Base-by-base conservation (phyloP, 2,113 vertebrate species). In the Pleuronectes platessa region DNA sequence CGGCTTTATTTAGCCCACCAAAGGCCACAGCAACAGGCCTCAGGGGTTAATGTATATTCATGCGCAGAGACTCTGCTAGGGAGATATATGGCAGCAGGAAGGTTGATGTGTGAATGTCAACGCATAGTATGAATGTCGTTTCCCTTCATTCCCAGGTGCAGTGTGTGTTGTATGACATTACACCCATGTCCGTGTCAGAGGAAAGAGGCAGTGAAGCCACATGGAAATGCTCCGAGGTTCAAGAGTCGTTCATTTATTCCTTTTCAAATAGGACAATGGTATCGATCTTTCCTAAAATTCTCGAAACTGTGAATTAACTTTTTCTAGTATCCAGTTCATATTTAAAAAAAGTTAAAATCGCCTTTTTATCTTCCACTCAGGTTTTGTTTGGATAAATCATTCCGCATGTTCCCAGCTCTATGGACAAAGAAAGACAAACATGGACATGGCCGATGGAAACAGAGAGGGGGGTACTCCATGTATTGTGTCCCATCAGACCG, bases 1-100 rank as follows among this genome's bases (percentile, higher is more conserved):
- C 81, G 68, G 77, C 90, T 91, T 92, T 89, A 91, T 92, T 90
- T 92, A 92, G 90, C 70, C 17, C 31, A 2, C 77, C 69, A 86
- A 77, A 83, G 83, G 78, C 86, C 75, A 83, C 59, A 2, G 76
- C 77, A 76, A 63, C 61, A 73, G 76, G 68, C 84, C 82, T 83
- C 55, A 2, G 71, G 74, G 82, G 88, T 89, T 86, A 82, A 83
- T 81, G 86, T 84, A 91, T 69, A 58, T 72, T 24, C 61, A 72
- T 47, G 61, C 65, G 66, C 59, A 35, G 63, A 76, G 76, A 18
- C 71, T 63, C 76, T 24, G 35, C 17, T 42, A 7, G 54, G 63
- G 55, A 72, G 73, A 47, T 77, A 68, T 61, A 74, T 71, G 31
- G 56, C 53, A 40, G 59, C 45, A 66, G 76, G 23, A 73, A 61